A percentile compares a stretch with the other conserved stretches of the same genome.
These are phyloP conservation scores for Meiosimyza platycephala DNA, from an alignment of 2,888 invertebrate species.

Conservation along the genomic window DNA sequence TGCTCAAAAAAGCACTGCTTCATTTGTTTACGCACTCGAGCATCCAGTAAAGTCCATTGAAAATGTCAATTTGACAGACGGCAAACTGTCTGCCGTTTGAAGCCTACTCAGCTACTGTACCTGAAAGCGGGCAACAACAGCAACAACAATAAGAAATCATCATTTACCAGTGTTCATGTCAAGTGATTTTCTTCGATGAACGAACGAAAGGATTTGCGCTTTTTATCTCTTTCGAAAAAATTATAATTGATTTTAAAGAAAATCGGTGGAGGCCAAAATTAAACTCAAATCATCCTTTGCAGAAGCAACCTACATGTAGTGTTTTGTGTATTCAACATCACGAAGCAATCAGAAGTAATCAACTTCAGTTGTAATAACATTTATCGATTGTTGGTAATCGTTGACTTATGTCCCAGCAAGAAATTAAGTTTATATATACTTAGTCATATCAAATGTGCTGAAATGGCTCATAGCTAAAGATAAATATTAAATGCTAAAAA, in stretches of 20 bases:
- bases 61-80: conserved; percentile 50
- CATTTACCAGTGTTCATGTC: not conserved
- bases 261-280: not conserved
- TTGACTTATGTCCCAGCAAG: not conserved
- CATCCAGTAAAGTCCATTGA: conserved; percentile 15
- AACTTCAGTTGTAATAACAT: too few species aligned
- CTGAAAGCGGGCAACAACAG: not conserved
- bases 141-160: not conserved
- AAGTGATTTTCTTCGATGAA: conserved; percentile 20
- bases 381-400: conserved; percentile 31
- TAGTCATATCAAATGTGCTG: too few species aligned
- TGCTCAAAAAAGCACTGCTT: not conserved
- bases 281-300: not conserved
- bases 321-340: not conserved
- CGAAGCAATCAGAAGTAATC: not conserved
- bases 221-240: conserved; percentile 20
- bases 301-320: not conserved
- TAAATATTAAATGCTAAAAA: too few species aligned
- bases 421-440: too few species aligned
- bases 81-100: conserved; percentile 48
- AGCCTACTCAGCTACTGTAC: conserved; percentile 41
- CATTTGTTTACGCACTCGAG: conserved; percentile 25
- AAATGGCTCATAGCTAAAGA: too few species aligned
- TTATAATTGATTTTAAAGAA: conserved; percentile 29
- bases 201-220: conserved; percentile 26